phyloP scores from a whole-genome alignment of 2,797 vertebrate species.

The Ptychobarbus kaznakovi region DNA sequence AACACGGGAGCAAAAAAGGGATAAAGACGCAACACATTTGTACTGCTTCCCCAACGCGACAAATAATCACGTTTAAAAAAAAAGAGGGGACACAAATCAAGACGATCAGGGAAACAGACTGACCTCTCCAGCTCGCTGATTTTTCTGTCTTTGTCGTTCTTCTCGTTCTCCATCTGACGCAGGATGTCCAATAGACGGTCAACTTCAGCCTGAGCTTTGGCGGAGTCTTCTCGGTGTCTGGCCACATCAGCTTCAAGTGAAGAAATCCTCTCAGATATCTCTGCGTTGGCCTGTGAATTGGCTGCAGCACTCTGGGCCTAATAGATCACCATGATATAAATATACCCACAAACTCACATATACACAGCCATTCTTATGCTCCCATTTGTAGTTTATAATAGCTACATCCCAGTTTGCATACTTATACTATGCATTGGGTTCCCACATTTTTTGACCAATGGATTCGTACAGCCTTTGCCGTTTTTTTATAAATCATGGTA shows the following conservation, averaged over 20 bases:
- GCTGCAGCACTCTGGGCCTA: slow-evolving; percentile 90
- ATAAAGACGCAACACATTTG: slow-evolving; percentile 24
- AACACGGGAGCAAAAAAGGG: slow-evolving; percentile 11
- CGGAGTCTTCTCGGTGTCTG: slow-evolving; percentile 88
- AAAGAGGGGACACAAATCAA: not conserved
- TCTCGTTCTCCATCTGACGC: slow-evolving; percentile 98
- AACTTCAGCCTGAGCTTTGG: slow-evolving; percentile 95
- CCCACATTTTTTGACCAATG: not conserved
- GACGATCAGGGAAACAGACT: slow-evolving; percentile 55
- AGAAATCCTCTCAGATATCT: slow-evolving; percentile 87
- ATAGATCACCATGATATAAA: slow-evolving; percentile 22
- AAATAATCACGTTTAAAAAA: slow-evolving; percentile 17
- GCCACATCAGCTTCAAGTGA: slow-evolving; percentile 89
- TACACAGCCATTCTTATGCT: not conserved
- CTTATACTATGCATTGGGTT: not conserved
- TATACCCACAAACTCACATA: slow-evolving; percentile 17
- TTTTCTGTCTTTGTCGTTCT: slow-evolving; percentile 98
- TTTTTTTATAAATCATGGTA: not conserved
- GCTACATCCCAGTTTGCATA: not conserved
- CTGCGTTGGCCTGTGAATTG: slow-evolving; percentile 91
- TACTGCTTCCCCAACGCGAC: not conserved
- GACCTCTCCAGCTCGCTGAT: slow-evolving; percentile 96
- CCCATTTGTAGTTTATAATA: not conserved
- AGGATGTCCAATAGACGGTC: slow-evolving; percentile 96
- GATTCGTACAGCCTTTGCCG: not conserved